Evolutionary conservation across 2,113 vertebrate genomes (phyloP), one percentile per base, ranked within the genome.

Genomic region (Carettochelys insculpta): DNA sequence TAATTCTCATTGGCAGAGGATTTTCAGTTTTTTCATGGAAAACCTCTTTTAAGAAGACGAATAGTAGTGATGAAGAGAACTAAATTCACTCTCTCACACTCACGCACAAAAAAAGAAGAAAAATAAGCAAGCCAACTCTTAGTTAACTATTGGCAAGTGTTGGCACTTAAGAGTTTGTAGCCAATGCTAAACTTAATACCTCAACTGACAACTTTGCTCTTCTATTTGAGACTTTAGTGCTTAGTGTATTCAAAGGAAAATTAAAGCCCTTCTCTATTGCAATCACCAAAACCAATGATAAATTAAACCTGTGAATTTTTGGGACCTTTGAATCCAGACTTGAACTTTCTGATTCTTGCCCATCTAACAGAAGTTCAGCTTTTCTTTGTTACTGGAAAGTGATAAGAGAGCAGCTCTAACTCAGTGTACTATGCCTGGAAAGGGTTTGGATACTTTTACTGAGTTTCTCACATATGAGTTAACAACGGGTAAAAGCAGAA

Each of bases 201-300:
- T 86, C 53, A 80, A 48, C 34, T 84, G 93, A 92, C 92, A 50
- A 51, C 54, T 90, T 87, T 90, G 43, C 78, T 93, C 90, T 85
- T 58, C 56, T 50, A 45, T 80, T 83, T 92, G 76, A 94, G 3
- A 2, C 87, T 91, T 61, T 1, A 91, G 88, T 94, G 87, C 87
- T 94, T 94, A 80, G 2, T 56, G 84, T 3, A 34, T 82, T 73
- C 71, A 73, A 79, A 65, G 24, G 54, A 85, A 94, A 53, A 75
- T 41, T 77, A 1, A 95, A 92, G 80, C 76, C 96, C 91, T 90
- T 0, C 92, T 94, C 94, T 92, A 95, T 92, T 94, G 95, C 43
- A 92, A 48, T 76, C 86, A 75, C 85, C 58, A 77, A 91, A 87
- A 48, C 85, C 29, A 89, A 54, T 78, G 78, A 54, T 93, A 92